These are phyloP conservation scores for Malurus melanocephalus DNA, from an alignment of 2,113 vertebrate genomes.

Conservation along the genomic window DNA sequence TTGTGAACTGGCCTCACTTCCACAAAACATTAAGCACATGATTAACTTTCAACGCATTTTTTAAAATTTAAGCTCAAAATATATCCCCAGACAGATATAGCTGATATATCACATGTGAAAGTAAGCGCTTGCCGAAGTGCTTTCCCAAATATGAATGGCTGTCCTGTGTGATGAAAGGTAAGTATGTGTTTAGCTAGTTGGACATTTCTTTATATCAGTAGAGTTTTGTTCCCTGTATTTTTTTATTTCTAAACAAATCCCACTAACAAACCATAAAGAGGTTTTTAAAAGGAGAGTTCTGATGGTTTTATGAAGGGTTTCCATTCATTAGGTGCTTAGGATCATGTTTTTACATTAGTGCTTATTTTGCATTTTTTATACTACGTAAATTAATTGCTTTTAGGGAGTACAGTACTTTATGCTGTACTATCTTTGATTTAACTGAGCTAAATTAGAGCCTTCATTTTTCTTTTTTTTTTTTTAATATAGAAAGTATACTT, in stretches of 20 bases:
- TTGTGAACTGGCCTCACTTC: constrained; percentile 5
- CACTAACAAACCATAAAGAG: neutral
- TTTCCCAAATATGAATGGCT: neutral
- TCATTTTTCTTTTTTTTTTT: neutral
- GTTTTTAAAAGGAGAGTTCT: neutral
- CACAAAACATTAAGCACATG: neutral
- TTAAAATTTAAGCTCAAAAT: neutral
- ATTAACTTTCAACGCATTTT: constrained; percentile 16
- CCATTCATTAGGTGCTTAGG: neutral
- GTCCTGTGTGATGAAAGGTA: neutral
- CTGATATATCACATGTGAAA: constrained; percentile 10
- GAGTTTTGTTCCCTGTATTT: neutral
- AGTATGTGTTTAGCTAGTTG: neutral
- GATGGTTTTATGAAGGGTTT: neutral
- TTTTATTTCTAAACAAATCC: neutral
- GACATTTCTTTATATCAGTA: neutral
- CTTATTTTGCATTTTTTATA: neutral
- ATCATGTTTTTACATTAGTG: neutral
- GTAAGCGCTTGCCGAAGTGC: neutral
- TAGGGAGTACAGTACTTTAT: neutral
- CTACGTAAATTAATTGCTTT: neutral
- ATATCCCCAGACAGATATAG: neutral
- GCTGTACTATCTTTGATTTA: neutral
- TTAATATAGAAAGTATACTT: neutral
- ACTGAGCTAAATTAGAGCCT: neutral